Conservation (phyloP, 2,797 vertebrate species). For the Acipenser oxyrinchus region DNA sequence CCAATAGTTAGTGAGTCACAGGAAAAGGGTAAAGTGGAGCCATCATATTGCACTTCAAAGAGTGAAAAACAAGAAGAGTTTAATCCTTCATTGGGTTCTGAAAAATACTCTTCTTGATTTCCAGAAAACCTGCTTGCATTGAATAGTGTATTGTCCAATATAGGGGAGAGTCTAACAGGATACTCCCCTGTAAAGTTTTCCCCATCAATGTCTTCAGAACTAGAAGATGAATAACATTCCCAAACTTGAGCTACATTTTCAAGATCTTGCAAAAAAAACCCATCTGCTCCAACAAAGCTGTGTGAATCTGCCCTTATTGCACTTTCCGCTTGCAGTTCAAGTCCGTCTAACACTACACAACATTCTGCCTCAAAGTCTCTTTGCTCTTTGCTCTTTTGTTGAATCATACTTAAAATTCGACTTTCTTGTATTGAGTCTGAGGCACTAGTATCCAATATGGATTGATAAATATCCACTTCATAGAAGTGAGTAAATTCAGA, state of each 20-base stretch:
- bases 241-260: slow-evolving; percentile 92
- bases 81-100: slow-evolving; percentile 78
- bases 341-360: slow-evolving; percentile 93
- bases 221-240: slow-evolving; percentile 93
- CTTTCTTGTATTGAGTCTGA: slow-evolving; percentile 96
- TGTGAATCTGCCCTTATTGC: slow-evolving; percentile 94
- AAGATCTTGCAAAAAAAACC: slow-evolving; percentile 83
- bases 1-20: slow-evolving; percentile 77
- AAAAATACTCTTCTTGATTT: slow-evolving; percentile 73
- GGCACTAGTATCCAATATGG: slow-evolving; percentile 99
- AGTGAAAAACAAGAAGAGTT: slow-evolving; percentile 91
- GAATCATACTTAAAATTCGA: slow-evolving; percentile 98
- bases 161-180: slow-evolving; percentile 78
- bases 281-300: slow-evolving; percentile 79
- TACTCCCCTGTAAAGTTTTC: slow-evolving; percentile 93
- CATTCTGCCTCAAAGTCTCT: slow-evolving; percentile 90
- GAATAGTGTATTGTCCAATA: slow-evolving; percentile 76
- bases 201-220: slow-evolving; percentile 88
- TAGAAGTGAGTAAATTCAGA: slow-evolving; percentile 98
- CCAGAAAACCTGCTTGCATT: slow-evolving; percentile 71
- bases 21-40: slow-evolving; percentile 88
- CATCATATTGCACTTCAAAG: slow-evolving; percentile 96
- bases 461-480: slow-evolving; percentile 99
- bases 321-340: slow-evolving; percentile 96
- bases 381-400: slow-evolving; percentile 89